Conservation (phyloP, 2,113 vertebrate genomes). For the Rhinichthys klamathensis region DNA sequence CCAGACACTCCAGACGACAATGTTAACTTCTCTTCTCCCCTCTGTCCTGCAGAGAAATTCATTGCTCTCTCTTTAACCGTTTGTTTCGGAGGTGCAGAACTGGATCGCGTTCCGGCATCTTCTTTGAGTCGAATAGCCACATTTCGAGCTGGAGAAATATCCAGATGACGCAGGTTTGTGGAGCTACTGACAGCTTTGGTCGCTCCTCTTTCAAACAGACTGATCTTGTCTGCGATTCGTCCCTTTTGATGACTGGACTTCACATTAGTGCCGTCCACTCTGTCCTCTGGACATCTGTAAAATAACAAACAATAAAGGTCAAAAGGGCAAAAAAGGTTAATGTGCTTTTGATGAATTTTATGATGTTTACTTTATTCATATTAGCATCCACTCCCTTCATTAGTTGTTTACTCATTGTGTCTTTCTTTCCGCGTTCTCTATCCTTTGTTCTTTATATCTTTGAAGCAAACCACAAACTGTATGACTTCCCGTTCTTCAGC, state of each 20-base stretch:
- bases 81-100: conserved; percentile 35
- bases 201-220: conserved; percentile 65
- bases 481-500: neutral
- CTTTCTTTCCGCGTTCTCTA: neutral
- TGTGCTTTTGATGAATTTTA: neutral
- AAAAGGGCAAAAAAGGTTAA: neutral
- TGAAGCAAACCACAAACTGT: neutral
- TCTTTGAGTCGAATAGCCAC: conserved; percentile 16
- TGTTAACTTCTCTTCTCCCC: neutral
- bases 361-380: neutral
- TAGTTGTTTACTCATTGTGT: neutral
- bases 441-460: neutral
- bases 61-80: conserved; percentile 61
- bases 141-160: conserved; percentile 65
- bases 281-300: conserved; percentile 59
- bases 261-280: conserved; percentile 45
- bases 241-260: conserved; percentile 44
- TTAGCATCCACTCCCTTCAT: neutral
- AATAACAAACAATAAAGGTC: neutral
- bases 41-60: conserved; percentile 46
- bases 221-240: conserved; percentile 70
- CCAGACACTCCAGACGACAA: neutral
- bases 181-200: neutral
- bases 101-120: neutral
- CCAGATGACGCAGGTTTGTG: conserved; percentile 57